Base-by-base conservation (phyloP, 2,113 vertebrate genomes). In the Oriolus oriolus region DNA sequence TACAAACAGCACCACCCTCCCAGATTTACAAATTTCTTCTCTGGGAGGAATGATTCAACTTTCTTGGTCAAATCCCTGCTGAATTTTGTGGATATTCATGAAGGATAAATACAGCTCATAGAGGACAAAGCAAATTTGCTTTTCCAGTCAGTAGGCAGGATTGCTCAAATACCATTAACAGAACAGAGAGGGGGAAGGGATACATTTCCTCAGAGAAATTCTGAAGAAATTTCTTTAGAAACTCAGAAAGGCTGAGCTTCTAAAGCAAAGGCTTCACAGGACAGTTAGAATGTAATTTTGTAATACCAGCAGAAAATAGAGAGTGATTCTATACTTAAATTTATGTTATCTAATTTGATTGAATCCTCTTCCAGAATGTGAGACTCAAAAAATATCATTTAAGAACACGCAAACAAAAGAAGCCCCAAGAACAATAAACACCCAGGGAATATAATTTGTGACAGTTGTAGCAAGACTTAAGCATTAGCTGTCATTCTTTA, bases 81-180 rank as follows among this genome's bases (percentile, higher is more conserved):
- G 96, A 97, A 96, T 98, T 96, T 94, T 95, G 86, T 95, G 93
- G 95, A 95, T 97, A 96, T 97, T 97, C 57, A 45, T 88, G 83
- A 97, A 96, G 76, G 95, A 97, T 96, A 98, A 98, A 97, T 91
- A 94, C 95, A 97, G 95, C 94, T 94, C 83, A 93, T 94, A 84
- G 95, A 96, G 89, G 96, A 98, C 94, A 98, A 98, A 97, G 89
- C 89, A 96, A 97, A 97, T 97, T 96, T 97, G 89, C 84, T 97
- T 93, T 97, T 97, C 84, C 87, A 97, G 41, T 94, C 89, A 81
- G 56, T 42, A 85, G 59, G 79, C 88, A 90, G 84, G 77, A 96
- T 82, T 96, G 96, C 90, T 98, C 90, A 89, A 95, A 95, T 87
- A 64, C 69, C 68, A 93, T 84, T 94, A 97, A 95, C 56, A 93